A percentile compares a stretch with the other conserved stretches of the same genome.
Conservation (phyloP, 2,888 invertebrate species). For the Dusona sp. region DNA sequence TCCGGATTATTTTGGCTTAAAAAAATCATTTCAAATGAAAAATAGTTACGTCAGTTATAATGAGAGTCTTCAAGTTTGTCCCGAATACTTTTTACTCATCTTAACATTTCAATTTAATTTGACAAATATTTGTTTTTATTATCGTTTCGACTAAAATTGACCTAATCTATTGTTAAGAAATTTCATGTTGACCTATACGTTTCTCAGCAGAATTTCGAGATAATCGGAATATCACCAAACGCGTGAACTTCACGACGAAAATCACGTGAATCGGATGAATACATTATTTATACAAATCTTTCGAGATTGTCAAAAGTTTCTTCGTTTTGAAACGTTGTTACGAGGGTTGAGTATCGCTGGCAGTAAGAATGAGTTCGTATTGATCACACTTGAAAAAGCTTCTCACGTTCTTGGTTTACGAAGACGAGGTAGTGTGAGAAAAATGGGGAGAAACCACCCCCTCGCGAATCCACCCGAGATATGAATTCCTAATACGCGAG, state of each 20-base stretch:
- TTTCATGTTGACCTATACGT: too few species aligned
- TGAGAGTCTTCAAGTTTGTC: background rate
- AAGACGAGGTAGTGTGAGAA: constrained; percentile 1
- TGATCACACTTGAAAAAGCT: constrained; percentile 81
- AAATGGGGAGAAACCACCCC: constrained; percentile 45
- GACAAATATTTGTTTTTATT: background rate
- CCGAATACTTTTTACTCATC: background rate
- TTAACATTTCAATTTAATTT: too few species aligned
- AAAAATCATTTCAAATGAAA: background rate
- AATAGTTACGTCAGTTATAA: background rate
- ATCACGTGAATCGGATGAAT: background rate
- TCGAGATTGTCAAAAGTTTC: background rate
- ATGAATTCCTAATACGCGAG: constrained; percentile 82
- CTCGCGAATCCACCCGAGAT: constrained; percentile 75
- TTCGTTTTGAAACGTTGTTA: constrained; percentile 22
- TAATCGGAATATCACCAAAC: background rate
- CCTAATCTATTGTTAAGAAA: too few species aligned
- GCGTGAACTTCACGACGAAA: background rate
- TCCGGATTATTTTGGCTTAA: background rate
- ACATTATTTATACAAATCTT: background rate
- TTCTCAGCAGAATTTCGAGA: background rate
- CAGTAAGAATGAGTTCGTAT: constrained; percentile 80
- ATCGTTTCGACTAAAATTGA: too few species aligned
- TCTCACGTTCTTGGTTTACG: constrained; percentile 55
- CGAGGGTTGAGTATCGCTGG: constrained; percentile 81